Evolutionary conservation across 2,797 vertebrate species (phyloP), one percentile per base, ranked within the genome.

Genomic region (Peromyscus nudipes): DNA sequence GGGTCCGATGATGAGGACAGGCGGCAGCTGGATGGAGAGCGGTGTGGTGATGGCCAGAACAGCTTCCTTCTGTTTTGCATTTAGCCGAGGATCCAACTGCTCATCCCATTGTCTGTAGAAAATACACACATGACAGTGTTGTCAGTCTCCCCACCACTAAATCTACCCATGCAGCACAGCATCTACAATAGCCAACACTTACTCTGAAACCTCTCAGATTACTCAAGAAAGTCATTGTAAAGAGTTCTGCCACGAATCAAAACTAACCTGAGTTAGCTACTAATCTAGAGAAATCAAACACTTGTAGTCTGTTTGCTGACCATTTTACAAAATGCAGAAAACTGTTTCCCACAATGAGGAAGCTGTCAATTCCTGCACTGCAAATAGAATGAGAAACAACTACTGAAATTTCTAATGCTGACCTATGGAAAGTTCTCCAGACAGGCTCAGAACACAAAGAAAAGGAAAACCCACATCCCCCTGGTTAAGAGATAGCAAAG

Each of bases 11-110:
- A 99, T 99, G 95, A 99, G 99, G 97, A 99, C 99, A 57, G 99
- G 99, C 62, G 99, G 99, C 98, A 99, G 99, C 73, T 99, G 98
- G 96, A 99, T 98, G 49, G 99, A 98, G 65, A 99, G 98, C 0
- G 99, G 99, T 81, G 99, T 99, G 97, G 99, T 99, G 98, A 99
- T 99, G 71, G 99, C 99, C 98, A 99, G 98, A 97, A 99, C 99
- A 98, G 99, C 99, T 98, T 99, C 99, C 94, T 99, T 99, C 99
- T 99, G 99, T 98, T 99, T 99, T 84, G 99, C 99, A 96, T 99
- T 99, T 82, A 99, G 99, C 89, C 99, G 99, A 82, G 99, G 99
- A 98, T 99, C 99, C 99, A 99, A 99, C 98, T 99, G 99, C 97
- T 99, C 99, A 82, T 99, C 99, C 99, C 99, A 99, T 60, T 99